These are phyloP conservation scores for Lottia scabra DNA, from an alignment of 2,888 invertebrate species.

Conservation along the genomic window DNA sequence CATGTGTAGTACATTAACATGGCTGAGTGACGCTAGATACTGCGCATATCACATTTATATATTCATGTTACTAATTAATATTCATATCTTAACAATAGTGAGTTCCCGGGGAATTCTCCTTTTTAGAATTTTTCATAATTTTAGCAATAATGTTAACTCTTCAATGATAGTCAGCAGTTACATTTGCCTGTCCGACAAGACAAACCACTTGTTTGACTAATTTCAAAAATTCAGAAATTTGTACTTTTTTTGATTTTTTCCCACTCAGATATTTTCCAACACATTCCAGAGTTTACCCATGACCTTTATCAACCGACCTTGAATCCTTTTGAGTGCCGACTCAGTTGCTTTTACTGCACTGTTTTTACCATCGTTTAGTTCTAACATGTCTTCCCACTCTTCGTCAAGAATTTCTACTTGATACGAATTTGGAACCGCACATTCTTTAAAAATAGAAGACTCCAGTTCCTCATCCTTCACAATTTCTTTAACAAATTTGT, in stretches of 20 bases:
- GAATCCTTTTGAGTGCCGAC: too few relatives aligned
- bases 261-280: not conserved
- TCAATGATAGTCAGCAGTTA: not conserved
- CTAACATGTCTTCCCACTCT: too few relatives aligned
- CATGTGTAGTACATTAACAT: too few relatives aligned
- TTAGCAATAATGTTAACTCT: slow-evolving; percentile 3
- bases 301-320: too few relatives aligned
- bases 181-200: slow-evolving; percentile 12
- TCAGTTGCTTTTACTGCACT: too few relatives aligned
- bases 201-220: slow-evolving; percentile 11
- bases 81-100: too few relatives aligned
- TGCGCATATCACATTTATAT: too few relatives aligned
- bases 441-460: not conserved
- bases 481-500: not conserved
- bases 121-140: slow-evolving; percentile 7
- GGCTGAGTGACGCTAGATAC: too few relatives aligned
- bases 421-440: not conserved
- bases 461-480: not conserved
- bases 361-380: too few relatives aligned
- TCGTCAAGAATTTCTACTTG: not conserved
- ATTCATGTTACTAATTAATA: too few relatives aligned
- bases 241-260: not conserved
- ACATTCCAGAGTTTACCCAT: slow-evolving; percentile 9
- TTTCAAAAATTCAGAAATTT: slow-evolving; percentile 2
- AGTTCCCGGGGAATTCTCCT: too few relatives aligned